Base-by-base conservation (phyloP, 2,113 vertebrate genomes). In the Proteles cristata region DNA sequence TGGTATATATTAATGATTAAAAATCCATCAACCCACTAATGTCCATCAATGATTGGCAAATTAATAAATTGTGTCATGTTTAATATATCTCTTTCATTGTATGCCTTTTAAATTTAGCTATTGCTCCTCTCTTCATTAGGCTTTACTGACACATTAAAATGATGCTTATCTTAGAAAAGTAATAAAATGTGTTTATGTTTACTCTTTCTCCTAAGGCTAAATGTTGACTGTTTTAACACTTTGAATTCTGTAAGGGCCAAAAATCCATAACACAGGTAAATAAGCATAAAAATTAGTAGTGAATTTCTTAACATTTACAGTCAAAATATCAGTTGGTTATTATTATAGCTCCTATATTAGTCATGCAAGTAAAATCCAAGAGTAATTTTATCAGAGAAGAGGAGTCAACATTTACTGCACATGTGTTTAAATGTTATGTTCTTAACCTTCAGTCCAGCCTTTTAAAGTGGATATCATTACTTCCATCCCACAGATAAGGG, bases 21-120 rank as follows among this genome's bases (percentile, higher is more conserved):
- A 96, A 95, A 89, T 93, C n/a, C 76, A 90, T 88, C 90, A 88
- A 76, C n/a, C 14, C 43, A 80, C 45, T 82, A 90, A 82, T 79
- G 17, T 55, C 53, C 39, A 79, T 76, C 90, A 63, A 28, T 93
- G n/a, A 94, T 73, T 81, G 31, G 19, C 1, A 98, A 43, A 85
- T 84, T 81, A 96, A 50, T 66, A 83, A 82, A 93, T 17, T 92
- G 9, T 88, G 21, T 83, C n/a, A 48, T 96, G 39, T 73, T 63
- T 94, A 90, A 74, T 80, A 53, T 77, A 80, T 84, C 26, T 93
- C 14, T 86, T 92, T 90, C 21, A 43, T 50, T 88, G 11, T 17
- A 74, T 68, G 50, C 8, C 10, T 93, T 69, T 4, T 39, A 80
- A 93, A 93, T 84, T 87, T 92, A 71, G 21, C n/a, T 95, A 88